A percentile compares a stretch with the other conserved stretches of the same genome.
Evolutionary conservation across 2,797 vertebrate species (phyloP).

Genomic region (Pangasius macronema): DNA sequence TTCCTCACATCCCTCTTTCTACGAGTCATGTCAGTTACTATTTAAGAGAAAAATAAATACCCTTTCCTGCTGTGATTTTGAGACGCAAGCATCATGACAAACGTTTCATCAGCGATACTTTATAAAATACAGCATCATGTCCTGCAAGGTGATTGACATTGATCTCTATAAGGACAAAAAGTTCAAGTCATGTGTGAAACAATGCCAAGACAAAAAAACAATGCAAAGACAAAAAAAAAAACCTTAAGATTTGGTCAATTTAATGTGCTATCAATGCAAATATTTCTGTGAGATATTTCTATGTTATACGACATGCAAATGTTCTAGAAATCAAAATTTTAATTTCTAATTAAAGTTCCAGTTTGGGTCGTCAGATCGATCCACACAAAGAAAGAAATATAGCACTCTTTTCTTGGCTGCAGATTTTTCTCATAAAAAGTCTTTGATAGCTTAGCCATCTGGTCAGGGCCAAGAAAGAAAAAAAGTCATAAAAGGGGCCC

Average conservation of each 20-base stretch:
- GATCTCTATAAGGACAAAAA: neutral
- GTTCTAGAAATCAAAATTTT: constrained; percentile 25
- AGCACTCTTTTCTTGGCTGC: constrained; percentile 79
- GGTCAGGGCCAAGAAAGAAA: constrained; percentile 84
- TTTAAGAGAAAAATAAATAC: neutral
- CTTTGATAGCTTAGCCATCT: constrained; percentile 99
- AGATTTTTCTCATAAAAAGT: constrained; percentile 97
- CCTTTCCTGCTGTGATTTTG: neutral
- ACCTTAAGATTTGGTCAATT: neutral
- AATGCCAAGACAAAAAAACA: neutral
- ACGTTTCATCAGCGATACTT: neutral
- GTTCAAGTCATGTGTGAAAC: neutral
- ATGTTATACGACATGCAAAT: constrained; percentile 21
- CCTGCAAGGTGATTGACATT: neutral
- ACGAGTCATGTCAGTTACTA: neutral
- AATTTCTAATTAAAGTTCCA: constrained; percentile 35
- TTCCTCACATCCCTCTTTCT: neutral
- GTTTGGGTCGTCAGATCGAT: constrained; percentile 57
- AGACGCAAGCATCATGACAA: neutral
- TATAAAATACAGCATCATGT: too few relatives aligned
- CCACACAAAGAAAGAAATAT: constrained; percentile 77
- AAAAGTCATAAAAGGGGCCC: constrained; percentile 94
- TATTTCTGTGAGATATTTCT: neutral
- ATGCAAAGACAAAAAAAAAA: neutral
- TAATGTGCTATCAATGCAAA: neutral